These are phyloP conservation scores for Hiodon tergisus DNA, from an alignment of 2,113 vertebrate genomes.

Conservation along the genomic window DNA sequence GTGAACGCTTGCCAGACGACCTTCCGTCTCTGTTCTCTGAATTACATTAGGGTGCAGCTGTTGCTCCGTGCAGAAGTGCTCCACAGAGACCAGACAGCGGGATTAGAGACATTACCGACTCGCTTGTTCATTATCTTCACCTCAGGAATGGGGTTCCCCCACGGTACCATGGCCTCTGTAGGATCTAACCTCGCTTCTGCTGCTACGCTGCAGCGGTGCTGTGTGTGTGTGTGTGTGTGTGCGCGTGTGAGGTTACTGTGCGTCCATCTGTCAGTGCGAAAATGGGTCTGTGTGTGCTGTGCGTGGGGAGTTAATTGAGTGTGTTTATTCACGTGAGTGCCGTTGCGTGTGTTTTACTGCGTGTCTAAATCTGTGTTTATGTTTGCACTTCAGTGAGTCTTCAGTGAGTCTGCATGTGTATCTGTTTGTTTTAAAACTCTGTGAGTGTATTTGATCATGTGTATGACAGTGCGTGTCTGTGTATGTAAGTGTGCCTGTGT, in stretches of 20 bases:
- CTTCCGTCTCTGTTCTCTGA: constrained; percentile 45
- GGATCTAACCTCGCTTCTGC: constrained; percentile 6
- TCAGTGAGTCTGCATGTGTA: too few relatives aligned
- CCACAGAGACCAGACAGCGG: constrained; percentile 45
- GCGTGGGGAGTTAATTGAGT: too few relatives aligned
- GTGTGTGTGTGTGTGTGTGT: too few relatives aligned
- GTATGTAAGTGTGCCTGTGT: neutral
- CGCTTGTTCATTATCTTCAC: constrained; percentile 43
- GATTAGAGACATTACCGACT: constrained; percentile 48
- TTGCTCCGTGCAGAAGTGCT: constrained; percentile 56
- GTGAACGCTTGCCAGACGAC: constrained; percentile 59
- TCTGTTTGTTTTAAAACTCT: too few relatives aligned
- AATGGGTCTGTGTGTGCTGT: too few relatives aligned
- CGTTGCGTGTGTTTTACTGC: neutral
- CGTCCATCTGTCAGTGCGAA: neutral
- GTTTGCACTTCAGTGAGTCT: too few relatives aligned
- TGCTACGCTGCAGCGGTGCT: neutral
- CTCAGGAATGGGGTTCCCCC: constrained; percentile 43
- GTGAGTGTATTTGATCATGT: too few relatives aligned
- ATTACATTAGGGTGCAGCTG: constrained; percentile 49
- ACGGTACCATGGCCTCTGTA: neutral
- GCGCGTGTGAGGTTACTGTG: too few relatives aligned
- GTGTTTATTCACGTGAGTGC: too few relatives aligned
- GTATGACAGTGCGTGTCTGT: neutral
- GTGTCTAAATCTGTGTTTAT: too few relatives aligned